A percentile compares a stretch with the other conserved stretches of the same genome.
Conservation (phyloP, 2,888 invertebrate genomes). For the Herminia tarsipennalis region DNA sequence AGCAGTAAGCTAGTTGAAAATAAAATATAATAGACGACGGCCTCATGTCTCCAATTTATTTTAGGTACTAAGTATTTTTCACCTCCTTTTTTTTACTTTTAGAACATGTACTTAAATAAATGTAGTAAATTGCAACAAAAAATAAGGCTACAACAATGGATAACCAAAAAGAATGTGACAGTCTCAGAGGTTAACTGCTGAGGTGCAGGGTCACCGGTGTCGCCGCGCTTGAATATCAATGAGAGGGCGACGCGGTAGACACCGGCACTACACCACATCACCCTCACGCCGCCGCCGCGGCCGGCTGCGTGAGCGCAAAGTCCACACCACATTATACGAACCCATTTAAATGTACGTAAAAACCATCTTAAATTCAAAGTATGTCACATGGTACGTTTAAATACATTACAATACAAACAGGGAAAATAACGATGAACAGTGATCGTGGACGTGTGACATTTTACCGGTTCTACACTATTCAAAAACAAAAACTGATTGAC, state of each 20-base stretch:
- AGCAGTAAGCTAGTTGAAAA: too few relatives aligned
- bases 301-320: too few relatives aligned
- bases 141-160: slow-evolving; percentile 1
- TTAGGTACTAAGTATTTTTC: not conserved
- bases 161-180: slow-evolving; percentile 3
- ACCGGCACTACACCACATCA: not conserved
- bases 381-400: not conserved
- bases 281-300: not conserved
- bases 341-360: slow-evolving; percentile 4
- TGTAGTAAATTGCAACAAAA: not conserved
- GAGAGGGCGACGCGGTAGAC: not conserved
- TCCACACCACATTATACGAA: slow-evolving; percentile 2
- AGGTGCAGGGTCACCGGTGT: slow-evolving; percentile 4
- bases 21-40: too few relatives aligned
- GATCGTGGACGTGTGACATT: not conserved
- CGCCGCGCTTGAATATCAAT: slow-evolving; percentile 3
- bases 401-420: not conserved
- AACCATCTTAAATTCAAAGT: slow-evolving; percentile 7
- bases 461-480: too few relatives aligned
- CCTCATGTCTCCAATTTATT: too few relatives aligned
- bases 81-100: not conserved
- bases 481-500: too few relatives aligned
- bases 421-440: not conserved
- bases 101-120: not conserved
- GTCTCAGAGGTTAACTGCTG: not conserved